Evolutionary conservation across 1,140 invertebrate species (phyloP), one percentile per base, ranked within the genome.

Genomic region (Oryctes rhinoceros): DNA sequence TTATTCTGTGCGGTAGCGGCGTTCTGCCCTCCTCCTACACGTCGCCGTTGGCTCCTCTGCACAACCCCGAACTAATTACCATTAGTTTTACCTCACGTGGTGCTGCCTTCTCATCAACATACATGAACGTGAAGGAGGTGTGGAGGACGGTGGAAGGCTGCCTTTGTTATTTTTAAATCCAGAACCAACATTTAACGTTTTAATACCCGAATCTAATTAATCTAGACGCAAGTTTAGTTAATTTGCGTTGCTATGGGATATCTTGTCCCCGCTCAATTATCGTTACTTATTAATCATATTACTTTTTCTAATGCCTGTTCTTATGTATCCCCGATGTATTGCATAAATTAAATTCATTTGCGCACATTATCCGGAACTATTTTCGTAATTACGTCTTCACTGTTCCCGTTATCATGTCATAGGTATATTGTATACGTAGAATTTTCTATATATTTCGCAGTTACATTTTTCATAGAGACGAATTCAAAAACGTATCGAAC

Each of bases 111-210:
- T 59, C 53, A 59, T 59, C 53, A 59, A 59, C 53, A 59, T 59
- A 59, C 18, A 59, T 18, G 53, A 18, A 59, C 53, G 53, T 18
- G n/a, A 18, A 18, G 11, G 53, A 59, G 53, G 18, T 18, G 53
- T 59, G 53, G 53, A 18, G 53, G 5, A 59, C 15, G 53, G 15
- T n/a, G 53, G n/a, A 18, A 59, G 15, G 53, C 18, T 18, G 15
- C 53, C 15, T n/a, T n/a, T 59, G 53, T 80, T 80, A 80, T 80
- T 80, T 80, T 78, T 80, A 80, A 78, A 49, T 44, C 62, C 39
- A 76, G 71, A 76, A 24, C 24, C 35, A 62, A 62, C 59, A 47
- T 39, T 37, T 44, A 30, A 24, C 30, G 67, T 74, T 44, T 44
- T 18, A 59, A 15, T n/a, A 6, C 15, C n/a, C 13, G 53, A 59